Base-by-base conservation (phyloP, 92 coral and sea anemone genomes). In the Virgularia gustaviana region DNA sequence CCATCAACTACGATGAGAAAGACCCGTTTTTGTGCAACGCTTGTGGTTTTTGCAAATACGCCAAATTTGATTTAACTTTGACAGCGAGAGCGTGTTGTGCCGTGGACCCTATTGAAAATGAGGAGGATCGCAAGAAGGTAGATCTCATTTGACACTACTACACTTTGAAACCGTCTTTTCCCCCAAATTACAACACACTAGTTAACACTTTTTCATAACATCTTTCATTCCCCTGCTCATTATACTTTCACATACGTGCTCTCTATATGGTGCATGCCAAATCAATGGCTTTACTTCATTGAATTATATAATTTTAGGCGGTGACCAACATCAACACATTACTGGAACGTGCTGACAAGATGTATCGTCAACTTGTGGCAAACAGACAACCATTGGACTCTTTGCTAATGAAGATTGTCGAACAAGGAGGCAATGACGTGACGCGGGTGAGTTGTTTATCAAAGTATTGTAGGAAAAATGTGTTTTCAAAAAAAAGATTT, bases 51-150 rank as follows among this genome's bases (percentile, higher is more conserved):
- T 92, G 98, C 78, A 92, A 92, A 82, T 92, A 92, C 47, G 98
- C 98, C 78, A 92, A 92, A 89, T 92, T 92, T 77, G 98, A 92
- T 86, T 83, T 89, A 83, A 92, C 86, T 8, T 81, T 92, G 85
- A 92, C 98, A 1, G 98, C 98, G 15, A 83, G 91, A 37, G 88
- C 98, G 6, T 92, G 98, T 67, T 92, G 98, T 86, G 96, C 98
- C 6, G 98, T 92, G 55, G 98, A 92, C 49, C 98, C 98, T 1
- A 92, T 92, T 49, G 98, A 92, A 70, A 92, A 89, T 63, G 98
- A 92, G 76, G 98, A 92, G 24, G 98, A 92, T 79, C 83, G 98
- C 11, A 92, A 89, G 71, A 92, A 92, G 90, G 98, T 92, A 27
- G 0, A n/a, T n/a, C n/a, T 4, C 54, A 47, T 24, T 24, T n/a